A percentile compares a stretch with the other conserved stretches of the same genome.
Evolutionary conservation across 2,888 invertebrate genomes (phyloP).

Genomic region (Steinernema hermaphroditum): DNA sequence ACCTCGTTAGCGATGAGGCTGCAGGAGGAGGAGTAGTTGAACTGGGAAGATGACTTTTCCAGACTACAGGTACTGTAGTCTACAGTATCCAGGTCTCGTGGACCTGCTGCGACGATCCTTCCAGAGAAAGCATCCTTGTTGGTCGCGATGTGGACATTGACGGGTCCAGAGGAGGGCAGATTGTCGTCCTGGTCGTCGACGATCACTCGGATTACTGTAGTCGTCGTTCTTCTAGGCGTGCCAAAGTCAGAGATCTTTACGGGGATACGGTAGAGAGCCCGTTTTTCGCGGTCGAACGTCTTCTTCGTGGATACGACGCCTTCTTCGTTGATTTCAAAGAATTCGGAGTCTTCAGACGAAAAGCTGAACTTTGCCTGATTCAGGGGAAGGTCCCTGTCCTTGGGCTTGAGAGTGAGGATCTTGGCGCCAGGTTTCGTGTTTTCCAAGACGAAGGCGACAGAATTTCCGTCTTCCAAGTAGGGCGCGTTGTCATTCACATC

Average conservation of each 20-base stretch:
- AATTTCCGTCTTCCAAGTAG: conserved; percentile 12
- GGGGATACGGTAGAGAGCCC: not conserved
- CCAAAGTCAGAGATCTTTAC: not conserved
- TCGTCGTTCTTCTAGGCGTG: not conserved
- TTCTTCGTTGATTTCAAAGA: conserved; percentile 9
- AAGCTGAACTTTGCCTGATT: conserved; percentile 5
- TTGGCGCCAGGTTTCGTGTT: conserved; percentile 15
- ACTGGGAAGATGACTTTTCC: not conserved
- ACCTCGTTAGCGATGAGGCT: not conserved
- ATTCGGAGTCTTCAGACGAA: not conserved
- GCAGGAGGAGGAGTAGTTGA: not conserved
- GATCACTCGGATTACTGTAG: not conserved
- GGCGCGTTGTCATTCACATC: conserved; percentile 24
- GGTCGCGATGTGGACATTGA: conserved; percentile 1
- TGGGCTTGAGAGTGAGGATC: conserved; percentile 21
- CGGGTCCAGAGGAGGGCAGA: not conserved
- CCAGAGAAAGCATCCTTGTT: not conserved
- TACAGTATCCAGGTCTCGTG: not conserved
- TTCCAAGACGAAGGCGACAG: conserved; percentile 10
- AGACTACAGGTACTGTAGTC: conserved; percentile 9
- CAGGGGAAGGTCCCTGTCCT: not conserved
- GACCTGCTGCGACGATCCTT: not conserved
- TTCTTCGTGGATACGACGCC: conserved; percentile 21
- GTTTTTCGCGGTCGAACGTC: conserved; percentile 4
- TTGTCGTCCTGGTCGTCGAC: conserved; percentile 25